Base-by-base conservation (phyloP, 1,140 invertebrate genomes). In the Cryptotermes secundus region DNA sequence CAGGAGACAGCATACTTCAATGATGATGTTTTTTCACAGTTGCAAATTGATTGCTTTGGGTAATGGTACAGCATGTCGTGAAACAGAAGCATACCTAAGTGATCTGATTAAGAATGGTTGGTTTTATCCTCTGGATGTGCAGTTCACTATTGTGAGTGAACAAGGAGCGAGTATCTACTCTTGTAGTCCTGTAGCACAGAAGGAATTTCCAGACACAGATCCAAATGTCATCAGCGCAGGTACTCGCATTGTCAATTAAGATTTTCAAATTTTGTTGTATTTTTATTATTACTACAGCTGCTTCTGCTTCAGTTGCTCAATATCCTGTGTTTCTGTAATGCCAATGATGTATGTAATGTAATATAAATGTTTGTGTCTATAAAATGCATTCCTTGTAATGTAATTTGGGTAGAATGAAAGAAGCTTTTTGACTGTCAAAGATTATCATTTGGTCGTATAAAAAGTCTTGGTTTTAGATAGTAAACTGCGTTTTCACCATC, bases 81-180 rank as follows among this genome's bases (percentile, higher is more conserved):
- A 98, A 88, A 97, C 96, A 0, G 96, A 98, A 90, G 87, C 90
- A 26, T 94, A 95, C 90, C 87, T 98, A 19, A 92, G 92, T 0
- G 87, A 92, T n/a, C 88, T 95, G 26, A 95, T 96, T 16, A 87
- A 92, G 34, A 87, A 88, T 0, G 90, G 91, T 7, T 87, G 88
- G 45, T 93, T 96, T 86, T 86, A 89, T 42, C 90, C 91, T 7
- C 84, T 92, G 26, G 89, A 92, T 85, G 90, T 96, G 36, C 90
- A 90, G 22, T 96, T 96, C 87, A 95, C 96, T 14, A 97, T 98
- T 86, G 95, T 98, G 0, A 95, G 95, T 87, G 97, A 99, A 90
- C 92, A 94, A 88, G 97, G 97, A 0, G 96, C 96, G 0, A 97
- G 96, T 6, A 95, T 98, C 87, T 99, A 98, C 88, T 98, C 96